These are phyloP conservation scores for Bruchidius siliquastri DNA, from an alignment of 2,888 invertebrate species.

Conservation along the genomic window DNA sequence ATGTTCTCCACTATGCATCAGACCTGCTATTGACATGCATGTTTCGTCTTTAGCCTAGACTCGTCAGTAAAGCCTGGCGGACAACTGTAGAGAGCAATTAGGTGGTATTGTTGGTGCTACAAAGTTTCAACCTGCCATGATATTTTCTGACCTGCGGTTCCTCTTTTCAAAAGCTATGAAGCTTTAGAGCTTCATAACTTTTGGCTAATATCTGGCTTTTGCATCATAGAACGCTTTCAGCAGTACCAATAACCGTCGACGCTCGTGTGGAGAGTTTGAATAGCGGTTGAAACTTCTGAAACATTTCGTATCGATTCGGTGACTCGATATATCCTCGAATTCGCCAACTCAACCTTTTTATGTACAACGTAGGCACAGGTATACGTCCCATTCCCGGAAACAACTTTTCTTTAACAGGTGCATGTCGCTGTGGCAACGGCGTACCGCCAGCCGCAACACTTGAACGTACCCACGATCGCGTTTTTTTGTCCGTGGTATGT, in stretches of 20 bases:
- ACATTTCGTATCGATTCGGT: background rate
- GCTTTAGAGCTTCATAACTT: too few species aligned
- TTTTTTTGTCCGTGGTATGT: background rate
- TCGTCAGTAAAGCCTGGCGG: too few species aligned
- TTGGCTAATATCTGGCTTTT: background rate
- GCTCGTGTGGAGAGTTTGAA: background rate
- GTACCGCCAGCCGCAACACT: background rate
- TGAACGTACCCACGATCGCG: background rate
- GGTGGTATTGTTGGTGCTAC: too few species aligned
- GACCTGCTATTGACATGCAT: too few species aligned
- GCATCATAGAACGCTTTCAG: background rate
- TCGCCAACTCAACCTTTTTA: background rate
- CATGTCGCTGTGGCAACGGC: background rate
- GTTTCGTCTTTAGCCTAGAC: too few species aligned
- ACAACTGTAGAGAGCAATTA: too few species aligned
- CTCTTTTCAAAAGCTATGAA: too few species aligned
- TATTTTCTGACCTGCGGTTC: too few species aligned
- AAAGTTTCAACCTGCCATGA: too few species aligned
- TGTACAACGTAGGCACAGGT: background rate
- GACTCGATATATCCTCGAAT: background rate
- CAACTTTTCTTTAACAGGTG: background rate
- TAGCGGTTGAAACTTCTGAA: background rate
- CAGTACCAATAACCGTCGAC: background rate
- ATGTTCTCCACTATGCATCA: too few species aligned
- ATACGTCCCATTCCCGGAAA: background rate